phyloP scores from a whole-genome alignment of 1,140 invertebrate species.

The Hycleus cichorii region DNA sequence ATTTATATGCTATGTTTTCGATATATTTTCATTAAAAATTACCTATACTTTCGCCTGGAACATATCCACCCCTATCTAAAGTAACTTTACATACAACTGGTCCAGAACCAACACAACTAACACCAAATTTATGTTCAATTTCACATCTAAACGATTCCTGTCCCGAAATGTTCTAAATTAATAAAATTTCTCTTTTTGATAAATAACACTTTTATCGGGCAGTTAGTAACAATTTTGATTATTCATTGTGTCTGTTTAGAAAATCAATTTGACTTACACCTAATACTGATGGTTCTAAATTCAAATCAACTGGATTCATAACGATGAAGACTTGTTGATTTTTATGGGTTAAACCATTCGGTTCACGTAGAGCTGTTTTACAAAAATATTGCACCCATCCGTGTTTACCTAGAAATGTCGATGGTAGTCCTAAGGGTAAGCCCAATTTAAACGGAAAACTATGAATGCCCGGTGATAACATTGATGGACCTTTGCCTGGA shows the following conservation, averaged over 20 bases:
- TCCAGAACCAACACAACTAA: slow-evolving; percentile 77
- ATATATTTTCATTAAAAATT: background rate
- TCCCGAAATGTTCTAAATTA: slow-evolving; percentile 36
- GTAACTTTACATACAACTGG: slow-evolving; percentile 75
- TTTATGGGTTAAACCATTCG: slow-evolving; percentile 85
- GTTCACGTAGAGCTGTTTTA: slow-evolving; percentile 82
- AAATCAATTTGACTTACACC: slow-evolving; percentile 56
- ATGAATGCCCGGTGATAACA: slow-evolving; percentile 89
- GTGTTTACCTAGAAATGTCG: slow-evolving; percentile 88
- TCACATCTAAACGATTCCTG: slow-evolving; percentile 89
- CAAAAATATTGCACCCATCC: slow-evolving; percentile 96
- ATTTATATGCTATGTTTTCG: background rate
- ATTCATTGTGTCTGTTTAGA: background rate
- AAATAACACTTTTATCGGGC: slow-evolving; percentile 5
- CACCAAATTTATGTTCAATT: slow-evolving; percentile 81
- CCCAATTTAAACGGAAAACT: slow-evolving; percentile 93
- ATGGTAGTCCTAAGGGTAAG: slow-evolving; percentile 80
- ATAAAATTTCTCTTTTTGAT: slow-evolving; percentile 7
- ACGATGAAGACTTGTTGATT: slow-evolving; percentile 96
- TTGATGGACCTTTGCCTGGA: slow-evolving; percentile 67
- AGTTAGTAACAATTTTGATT: slow-evolving; percentile 5
- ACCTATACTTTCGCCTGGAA: slow-evolving; percentile 86
- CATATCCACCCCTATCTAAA: slow-evolving; percentile 84
- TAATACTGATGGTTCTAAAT: slow-evolving; percentile 79
- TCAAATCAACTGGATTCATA: slow-evolving; percentile 92